Evolutionary conservation across 2,888 invertebrate species (phyloP), one percentile per base, ranked within the genome.

Genomic region (Syrphus vitripennis): DNA sequence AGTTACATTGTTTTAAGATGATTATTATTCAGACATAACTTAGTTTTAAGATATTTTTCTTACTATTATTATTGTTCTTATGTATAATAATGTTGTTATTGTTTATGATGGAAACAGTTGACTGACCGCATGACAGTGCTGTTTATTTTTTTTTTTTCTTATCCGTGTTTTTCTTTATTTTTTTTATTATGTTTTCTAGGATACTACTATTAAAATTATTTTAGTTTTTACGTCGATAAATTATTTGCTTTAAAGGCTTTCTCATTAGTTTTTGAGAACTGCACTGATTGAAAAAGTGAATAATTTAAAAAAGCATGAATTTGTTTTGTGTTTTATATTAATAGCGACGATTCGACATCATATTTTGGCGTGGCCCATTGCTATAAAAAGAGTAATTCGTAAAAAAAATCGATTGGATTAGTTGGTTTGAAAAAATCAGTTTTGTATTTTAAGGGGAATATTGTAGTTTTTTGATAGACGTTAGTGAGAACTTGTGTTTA

Each of bases 261-360:
- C 65, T 84, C 70, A 48, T 24, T 29, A 19, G 31, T 34, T 76
- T 48, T 76, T 48, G 67, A 84, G 80, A 84, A 80, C 67, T 69
- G 76, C 65, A 75, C 75, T 75, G 67, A 70, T 65, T 75, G 65
- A 55, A 31, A 24, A 42, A 79, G 48, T 65, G 31, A 79, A 65
- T 65, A 29, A 29, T 45, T 71, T 61, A 42, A 42, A 79, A 89
- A 45, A 19, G 2, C 2, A 88, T 87, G 26, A 70, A 37, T 77
- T 59, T 72, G 2, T 75, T 61, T 78, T 72, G 61, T 86, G 87
- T 45, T 57, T 61, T 71, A 71, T 55, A 87, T 90, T 89, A 92
- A 90, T 91, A 92, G 89, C 91, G 91, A 89, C 91, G 90, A 89
- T 92, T 91, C 77, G 90, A 88, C 91, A 90, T 90, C 88, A 90